phyloP scores from a whole-genome alignment of 1,140 invertebrate genomes.

The Drosophila pruinosa region DNA sequence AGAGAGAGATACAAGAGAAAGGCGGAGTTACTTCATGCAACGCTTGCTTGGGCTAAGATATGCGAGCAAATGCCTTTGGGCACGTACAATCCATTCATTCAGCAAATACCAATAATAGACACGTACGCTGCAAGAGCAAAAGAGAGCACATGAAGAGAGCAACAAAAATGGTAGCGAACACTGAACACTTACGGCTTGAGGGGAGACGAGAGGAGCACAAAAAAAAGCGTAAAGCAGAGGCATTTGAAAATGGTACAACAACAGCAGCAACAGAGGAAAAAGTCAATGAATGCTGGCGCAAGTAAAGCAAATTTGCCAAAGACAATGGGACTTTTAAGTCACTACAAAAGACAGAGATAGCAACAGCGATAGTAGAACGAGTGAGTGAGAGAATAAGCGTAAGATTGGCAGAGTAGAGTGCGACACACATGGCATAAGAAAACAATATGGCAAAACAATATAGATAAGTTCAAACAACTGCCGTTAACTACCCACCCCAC shows the following conservation, averaged over 20 bases:
- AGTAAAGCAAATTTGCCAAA: slow-evolving; percentile 80
- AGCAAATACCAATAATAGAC: slow-evolving; percentile 81
- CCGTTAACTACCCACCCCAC: slow-evolving; percentile 15
- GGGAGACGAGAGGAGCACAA: neutral
- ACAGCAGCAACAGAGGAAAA: slow-evolving; percentile 37
- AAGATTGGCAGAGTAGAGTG: slow-evolving; percentile 4
- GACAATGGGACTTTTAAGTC: slow-evolving; percentile 70
- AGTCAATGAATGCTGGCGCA: slow-evolving; percentile 74
- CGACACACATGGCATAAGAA: slow-evolving; percentile 77
- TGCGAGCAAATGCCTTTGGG: slow-evolving; percentile 73
- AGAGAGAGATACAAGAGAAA: slow-evolving; percentile 53
- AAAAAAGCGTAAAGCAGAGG: slow-evolving; percentile 30
- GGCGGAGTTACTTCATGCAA: slow-evolving; percentile 52
- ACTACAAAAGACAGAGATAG: slow-evolving; percentile 12
- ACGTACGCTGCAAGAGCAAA: slow-evolving; percentile 53
- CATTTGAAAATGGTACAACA: slow-evolving; percentile 74
- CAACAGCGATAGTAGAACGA: neutral
- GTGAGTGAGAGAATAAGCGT: neutral
- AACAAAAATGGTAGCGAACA: neutral
- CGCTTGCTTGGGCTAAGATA: slow-evolving; percentile 48
- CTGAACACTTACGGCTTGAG: too few relatives aligned
- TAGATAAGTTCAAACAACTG: slow-evolving; percentile 80
- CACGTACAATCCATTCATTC: slow-evolving; percentile 80
- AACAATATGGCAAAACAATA: slow-evolving; percentile 81
- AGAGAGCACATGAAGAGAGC: neutral